Base-by-base conservation (phyloP, 2,888 invertebrate species). In the Chelonus formosanus region DNA sequence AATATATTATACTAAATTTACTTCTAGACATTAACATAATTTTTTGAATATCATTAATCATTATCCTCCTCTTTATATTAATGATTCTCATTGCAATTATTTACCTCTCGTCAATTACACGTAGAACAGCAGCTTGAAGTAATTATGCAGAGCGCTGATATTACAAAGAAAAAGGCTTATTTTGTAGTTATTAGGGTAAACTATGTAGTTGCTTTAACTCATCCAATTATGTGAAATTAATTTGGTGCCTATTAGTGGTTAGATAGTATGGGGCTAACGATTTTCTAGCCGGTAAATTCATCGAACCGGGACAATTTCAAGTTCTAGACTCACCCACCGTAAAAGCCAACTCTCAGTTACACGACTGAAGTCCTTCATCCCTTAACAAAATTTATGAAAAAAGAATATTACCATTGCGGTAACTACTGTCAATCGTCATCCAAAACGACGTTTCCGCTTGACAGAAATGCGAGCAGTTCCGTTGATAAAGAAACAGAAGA, bases 1-100 rank as follows among this genome's bases (percentile, higher is more conserved):
- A 84, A 84, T 84, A 84, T 84, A 84, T 84, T 83, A 84, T 84
- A 84, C 82, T 81, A 76, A 84, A 83, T 84, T 84, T 83, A 84
- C 20, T 66, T 70, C 67, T 45, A 63, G 54, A 70, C 50, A 58
- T 59, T 56, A 58, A 8, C 20, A 43, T 61, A 63, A 55, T 48
- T 57, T 63, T 55, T 32, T 62, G 54, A 65, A 59, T 64, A 65
- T 50, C 54, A 55, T 50, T 10, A 45, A 55, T 40, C 44, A 32
- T 20, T 20, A 20, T 20, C 20, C 20, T 20, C 2, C 20, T 20
- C 20, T 20, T 20, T 20, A 20, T 20, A 20, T 20, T 20, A 20
- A 20, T 20, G 20, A 20, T 20, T 20, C 20, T 20, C 20, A 20
- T 20, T 20, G 20, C 20, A 20, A 20, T 20, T 20, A 20, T 20